phyloP scores from a whole-genome alignment of 2,888 invertebrate species.

The Blera fallax region DNA sequence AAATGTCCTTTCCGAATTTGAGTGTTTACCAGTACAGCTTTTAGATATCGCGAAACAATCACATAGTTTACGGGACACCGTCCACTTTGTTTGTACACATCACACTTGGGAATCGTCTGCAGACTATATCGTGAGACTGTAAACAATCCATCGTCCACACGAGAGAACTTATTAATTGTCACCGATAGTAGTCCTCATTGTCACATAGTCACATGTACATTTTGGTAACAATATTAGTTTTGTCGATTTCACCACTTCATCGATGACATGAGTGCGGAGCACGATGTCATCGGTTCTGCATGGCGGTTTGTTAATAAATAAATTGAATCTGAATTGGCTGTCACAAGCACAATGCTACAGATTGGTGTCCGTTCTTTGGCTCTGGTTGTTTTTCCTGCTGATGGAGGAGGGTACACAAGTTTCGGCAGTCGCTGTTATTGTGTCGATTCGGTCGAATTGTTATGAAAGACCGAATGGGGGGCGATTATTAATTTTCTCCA shows the following conservation, averaged over 20 bases:
- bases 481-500: conserved; percentile 44
- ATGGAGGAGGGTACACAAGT: conserved; percentile 40
- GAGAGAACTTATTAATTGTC: conserved; percentile 16
- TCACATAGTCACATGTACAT: conserved; percentile 26
- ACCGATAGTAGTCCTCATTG: conserved; percentile 5
- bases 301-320: conserved; percentile 62
- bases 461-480: conserved; percentile 24
- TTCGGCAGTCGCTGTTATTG: conserved; percentile 25
- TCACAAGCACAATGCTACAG: conserved; percentile 43
- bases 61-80: neutral
- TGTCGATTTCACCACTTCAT: conserved; percentile 54
- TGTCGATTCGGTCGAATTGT: conserved; percentile 22
- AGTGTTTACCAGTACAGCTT: conserved; percentile 1
- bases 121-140: conserved; percentile 61
- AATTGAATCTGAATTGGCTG: conserved; percentile 61
- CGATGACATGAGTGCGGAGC: conserved; percentile 39
- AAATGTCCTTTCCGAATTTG: neutral
- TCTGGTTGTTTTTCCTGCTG: conserved; percentile 1
- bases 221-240: conserved; percentile 60
- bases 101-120: conserved; percentile 11
- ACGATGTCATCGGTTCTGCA: conserved; percentile 32
- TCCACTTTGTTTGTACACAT: conserved; percentile 19
- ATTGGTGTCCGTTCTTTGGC: conserved; percentile 37
- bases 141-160: conserved; percentile 58
- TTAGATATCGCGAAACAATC: neutral